These are phyloP conservation scores for Osedax fenrisi DNA, from an alignment of 2,888 invertebrate genomes.

Conservation along the genomic window DNA sequence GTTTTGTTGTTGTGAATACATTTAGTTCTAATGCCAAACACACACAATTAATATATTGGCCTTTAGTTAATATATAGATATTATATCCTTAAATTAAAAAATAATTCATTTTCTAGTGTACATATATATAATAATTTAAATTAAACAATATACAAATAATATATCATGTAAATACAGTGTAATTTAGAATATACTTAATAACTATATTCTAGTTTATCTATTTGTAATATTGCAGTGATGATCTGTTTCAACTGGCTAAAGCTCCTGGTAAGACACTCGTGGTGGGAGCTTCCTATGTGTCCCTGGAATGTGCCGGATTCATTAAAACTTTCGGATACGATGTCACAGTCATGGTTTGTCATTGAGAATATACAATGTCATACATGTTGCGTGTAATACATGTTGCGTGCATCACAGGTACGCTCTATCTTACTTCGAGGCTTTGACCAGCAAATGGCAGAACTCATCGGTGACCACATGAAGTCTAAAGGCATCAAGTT, in stretches of 20 bases:
- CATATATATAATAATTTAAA: no score
- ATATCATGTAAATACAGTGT: no score
- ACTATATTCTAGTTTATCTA: no score
- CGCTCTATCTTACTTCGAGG: conserved; percentile 56
- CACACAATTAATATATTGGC: no score
- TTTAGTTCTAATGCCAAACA: no score
- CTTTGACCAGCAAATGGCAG: conserved; percentile 57
- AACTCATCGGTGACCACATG: conserved; percentile 54
- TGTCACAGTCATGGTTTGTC: conserved; percentile 52
- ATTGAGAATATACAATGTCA: background rate
- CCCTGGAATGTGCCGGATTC: conserved; percentile 57
- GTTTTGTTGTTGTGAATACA: no score
- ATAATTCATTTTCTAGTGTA: no score
- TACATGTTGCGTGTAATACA: background rate
- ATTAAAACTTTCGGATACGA: conserved; percentile 47
- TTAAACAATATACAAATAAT: no score
- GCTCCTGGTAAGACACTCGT: conserved; percentile 55
- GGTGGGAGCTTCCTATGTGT: conserved; percentile 58
- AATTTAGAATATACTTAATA: no score
- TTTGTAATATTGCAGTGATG: conserved; percentile 55
- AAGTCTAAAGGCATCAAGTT: conserved; percentile 53
- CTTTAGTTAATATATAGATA: no score
- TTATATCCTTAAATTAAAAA: no score
- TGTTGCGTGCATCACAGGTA: background rate
- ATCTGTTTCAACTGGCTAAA: conserved; percentile 54